A percentile compares a stretch with the other conserved stretches of the same genome.
Evolutionary conservation across 2,113 vertebrate species (phyloP).

Genomic region (Platanista minor): DNA sequence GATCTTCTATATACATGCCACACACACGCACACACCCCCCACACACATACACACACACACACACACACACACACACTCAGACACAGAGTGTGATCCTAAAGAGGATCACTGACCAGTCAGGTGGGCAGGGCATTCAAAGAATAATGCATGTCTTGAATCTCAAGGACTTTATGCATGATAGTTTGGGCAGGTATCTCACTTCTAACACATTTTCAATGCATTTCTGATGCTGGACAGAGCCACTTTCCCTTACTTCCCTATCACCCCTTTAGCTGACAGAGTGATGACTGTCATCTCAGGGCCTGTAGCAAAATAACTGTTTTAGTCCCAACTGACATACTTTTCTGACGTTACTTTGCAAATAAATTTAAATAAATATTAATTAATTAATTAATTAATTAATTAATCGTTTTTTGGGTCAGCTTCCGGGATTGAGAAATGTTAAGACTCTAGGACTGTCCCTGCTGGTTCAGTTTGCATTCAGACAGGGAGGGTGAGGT

Average conservation of each 20-base stretch:
- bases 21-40: background rate
- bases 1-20: no score
- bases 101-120: background rate
- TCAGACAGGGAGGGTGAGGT: background rate
- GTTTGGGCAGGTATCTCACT: background rate
- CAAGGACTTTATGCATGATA: background rate
- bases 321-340: background rate
- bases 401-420: no score
- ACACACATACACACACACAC: background rate
- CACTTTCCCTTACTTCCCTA: no score
- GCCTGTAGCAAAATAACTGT: background rate
- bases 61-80: background rate
- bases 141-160: background rate
- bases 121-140: background rate
- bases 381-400: no score
- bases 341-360: background rate
- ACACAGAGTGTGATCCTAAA: background rate
- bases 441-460: background rate
- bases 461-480: background rate
- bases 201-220: background rate
- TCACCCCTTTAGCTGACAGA: background rate
- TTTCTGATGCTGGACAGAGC: background rate
- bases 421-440: background rate
- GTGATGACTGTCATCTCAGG: background rate
- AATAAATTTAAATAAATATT: no score